Conservation (phyloP, 2,888 invertebrate genomes). For the Thymelicus lineola region DNA sequence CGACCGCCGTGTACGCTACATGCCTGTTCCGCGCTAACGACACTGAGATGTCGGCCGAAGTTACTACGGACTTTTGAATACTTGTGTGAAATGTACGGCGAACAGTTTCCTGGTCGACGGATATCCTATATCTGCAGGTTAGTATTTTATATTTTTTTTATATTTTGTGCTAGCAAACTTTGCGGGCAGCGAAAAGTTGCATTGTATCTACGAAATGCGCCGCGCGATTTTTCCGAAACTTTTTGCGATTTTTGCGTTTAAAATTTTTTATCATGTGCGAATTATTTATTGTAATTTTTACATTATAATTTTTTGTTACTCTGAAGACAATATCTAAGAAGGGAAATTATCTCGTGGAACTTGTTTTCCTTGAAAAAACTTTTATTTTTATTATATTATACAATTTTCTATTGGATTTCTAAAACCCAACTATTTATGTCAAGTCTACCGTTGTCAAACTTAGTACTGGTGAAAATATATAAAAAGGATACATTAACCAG, state of each 20-base stretch:
- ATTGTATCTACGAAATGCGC: not conserved
- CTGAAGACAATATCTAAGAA: too few species aligned
- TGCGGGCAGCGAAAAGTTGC: not conserved
- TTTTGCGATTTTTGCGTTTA: not conserved
- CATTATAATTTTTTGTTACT: too few species aligned
- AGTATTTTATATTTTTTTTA: conserved; percentile 8
- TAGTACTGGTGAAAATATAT: too few species aligned
- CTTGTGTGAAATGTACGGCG: conserved; percentile 27
- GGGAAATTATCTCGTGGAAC: too few species aligned
- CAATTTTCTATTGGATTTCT: too few species aligned
- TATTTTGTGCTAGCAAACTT: not conserved
- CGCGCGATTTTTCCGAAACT: not conserved
- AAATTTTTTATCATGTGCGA: not conserved
- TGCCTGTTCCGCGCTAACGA: not conserved
- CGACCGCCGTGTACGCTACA: conserved; percentile 13
- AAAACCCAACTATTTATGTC: too few species aligned
- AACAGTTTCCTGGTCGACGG: not conserved
- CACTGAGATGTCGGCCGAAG: conserved; percentile 23
- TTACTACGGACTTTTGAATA: conserved; percentile 27
- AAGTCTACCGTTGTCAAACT: too few species aligned
- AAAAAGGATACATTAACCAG: too few species aligned
- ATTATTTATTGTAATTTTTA: too few species aligned
- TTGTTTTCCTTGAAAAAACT: too few species aligned
- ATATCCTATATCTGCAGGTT: conserved; percentile 4
- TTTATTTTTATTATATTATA: too few species aligned